phyloP scores from a whole-genome alignment of 1,140 invertebrate species.

The Diachasma alloeum region DNA sequence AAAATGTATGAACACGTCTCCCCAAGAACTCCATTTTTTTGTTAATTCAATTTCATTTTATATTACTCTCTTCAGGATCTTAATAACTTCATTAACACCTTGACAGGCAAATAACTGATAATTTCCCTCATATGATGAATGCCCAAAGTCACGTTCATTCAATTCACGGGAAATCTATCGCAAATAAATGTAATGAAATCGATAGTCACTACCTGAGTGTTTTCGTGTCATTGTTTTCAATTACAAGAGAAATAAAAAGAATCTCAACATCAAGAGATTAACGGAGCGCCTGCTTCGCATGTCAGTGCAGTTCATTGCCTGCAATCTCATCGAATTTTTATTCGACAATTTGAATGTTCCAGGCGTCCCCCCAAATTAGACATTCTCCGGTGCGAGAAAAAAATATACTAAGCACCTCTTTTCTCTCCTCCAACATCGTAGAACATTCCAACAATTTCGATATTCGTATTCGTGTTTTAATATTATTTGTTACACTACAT shows the following conservation, averaged over 20 bases:
- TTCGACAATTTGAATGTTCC: not conserved
- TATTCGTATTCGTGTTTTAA: not conserved
- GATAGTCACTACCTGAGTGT: not conserved
- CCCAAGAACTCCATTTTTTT: not conserved
- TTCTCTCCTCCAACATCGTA: not conserved
- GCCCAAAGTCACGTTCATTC: not conserved
- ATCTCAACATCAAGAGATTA: not conserved
- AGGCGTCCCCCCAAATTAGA: not conserved
- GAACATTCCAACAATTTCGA: not conserved
- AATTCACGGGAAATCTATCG: not conserved
- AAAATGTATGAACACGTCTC: not conserved
- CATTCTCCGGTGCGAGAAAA: not conserved
- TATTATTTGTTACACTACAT: not conserved
- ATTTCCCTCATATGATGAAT: not conserved
- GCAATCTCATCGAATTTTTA: not conserved
- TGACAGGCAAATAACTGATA: not conserved
- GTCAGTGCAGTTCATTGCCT: not conserved
- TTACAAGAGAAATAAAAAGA: not conserved
- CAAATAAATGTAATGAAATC: not conserved
- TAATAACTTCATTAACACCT: not conserved
- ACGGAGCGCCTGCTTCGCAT: not conserved
- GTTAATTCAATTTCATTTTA: not conserved
- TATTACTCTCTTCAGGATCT: not conserved
- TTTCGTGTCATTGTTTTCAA: not conserved
- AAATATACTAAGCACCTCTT: not conserved